These are phyloP conservation scores for Dolichoris vasculosae DNA, from an alignment of 1,140 invertebrate species.

Conservation along the genomic window DNA sequence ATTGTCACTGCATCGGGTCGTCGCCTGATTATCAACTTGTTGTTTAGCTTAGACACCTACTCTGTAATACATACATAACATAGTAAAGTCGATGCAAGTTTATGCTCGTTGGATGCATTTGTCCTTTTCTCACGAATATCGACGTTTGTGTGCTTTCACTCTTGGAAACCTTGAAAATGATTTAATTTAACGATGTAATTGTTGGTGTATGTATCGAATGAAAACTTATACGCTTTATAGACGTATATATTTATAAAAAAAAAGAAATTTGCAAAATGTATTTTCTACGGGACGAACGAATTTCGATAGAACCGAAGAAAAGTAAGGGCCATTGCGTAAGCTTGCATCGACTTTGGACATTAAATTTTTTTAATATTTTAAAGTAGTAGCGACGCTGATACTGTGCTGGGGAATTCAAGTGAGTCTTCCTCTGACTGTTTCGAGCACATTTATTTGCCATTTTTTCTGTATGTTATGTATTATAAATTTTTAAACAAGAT, in stretches of 20 bases:
- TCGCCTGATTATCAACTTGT: conserved; percentile 41
- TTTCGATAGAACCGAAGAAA: not conserved
- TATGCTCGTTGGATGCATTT: conserved; percentile 21
- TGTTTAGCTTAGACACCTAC: conserved; percentile 45
- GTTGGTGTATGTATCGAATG: not conserved
- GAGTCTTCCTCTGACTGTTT: conserved; percentile 43
- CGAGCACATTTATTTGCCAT: conserved; percentile 43
- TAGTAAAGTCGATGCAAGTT: conserved; percentile 52
- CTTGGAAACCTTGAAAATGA: not conserved
- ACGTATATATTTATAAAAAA: not conserved
- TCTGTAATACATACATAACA: conserved; percentile 44
- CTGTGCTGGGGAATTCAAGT: conserved; percentile 29
- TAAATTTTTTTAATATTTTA: conserved; percentile 33
- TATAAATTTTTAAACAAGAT: conserved; percentile 46
- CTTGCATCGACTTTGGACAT: conserved; percentile 44
- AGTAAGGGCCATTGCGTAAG: conserved; percentile 4
- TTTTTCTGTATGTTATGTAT: conserved; percentile 50
- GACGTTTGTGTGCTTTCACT: not conserved
- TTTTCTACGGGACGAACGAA: not conserved
- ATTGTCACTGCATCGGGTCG: conserved; percentile 36
- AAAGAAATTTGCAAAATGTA: not conserved
- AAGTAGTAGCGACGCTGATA: conserved; percentile 27
- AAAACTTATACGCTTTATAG: not conserved
- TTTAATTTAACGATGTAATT: too few species aligned
- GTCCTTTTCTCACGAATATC: not conserved